Conservation (phyloP, 2,797 vertebrate species). For the Phalanger gymnotis region DNA sequence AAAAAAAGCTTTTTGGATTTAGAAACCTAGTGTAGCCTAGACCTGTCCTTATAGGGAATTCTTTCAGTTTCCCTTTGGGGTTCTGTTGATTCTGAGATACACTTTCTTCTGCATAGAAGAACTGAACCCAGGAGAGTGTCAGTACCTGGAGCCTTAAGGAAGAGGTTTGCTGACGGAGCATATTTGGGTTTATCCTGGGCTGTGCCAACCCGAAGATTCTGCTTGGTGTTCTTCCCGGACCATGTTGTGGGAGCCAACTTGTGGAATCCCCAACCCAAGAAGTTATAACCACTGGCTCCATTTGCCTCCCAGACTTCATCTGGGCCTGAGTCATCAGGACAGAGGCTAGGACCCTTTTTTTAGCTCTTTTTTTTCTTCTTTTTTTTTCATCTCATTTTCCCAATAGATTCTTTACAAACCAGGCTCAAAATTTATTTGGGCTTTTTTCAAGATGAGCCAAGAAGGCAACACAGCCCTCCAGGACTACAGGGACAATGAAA, state of each 20-base stretch:
- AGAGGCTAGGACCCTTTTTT: not conserved
- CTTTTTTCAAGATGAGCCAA: conserved; percentile 45
- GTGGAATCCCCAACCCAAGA: conserved; percentile 5
- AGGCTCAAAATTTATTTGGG: not conserved
- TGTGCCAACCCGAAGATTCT: conserved; percentile 15
- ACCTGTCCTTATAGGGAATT: conserved; percentile 33
- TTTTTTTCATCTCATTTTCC: conserved; percentile 51
- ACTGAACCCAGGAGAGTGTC: conserved; percentile 28
- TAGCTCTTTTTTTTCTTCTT: not conserved
- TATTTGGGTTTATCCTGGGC: not conserved
- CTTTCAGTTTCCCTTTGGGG: conserved; percentile 47
- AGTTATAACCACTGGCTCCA: conserved; percentile 7
- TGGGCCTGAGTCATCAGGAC: conserved; percentile 20
- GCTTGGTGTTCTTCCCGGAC: conserved; percentile 3
- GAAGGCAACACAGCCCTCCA: conserved; percentile 23
- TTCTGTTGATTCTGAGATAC: conserved; percentile 39
- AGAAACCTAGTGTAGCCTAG: conserved; percentile 41
- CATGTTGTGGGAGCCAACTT: conserved; percentile 32
- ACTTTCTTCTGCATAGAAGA: conserved; percentile 25
- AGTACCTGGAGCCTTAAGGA: conserved; percentile 43
- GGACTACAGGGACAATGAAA: conserved; percentile 12
- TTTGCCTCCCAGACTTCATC: conserved; percentile 41
- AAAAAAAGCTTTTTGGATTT: conserved; percentile 51
- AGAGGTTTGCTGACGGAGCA: conserved; percentile 28
- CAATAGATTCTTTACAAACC: conserved; percentile 50